Evolutionary conservation across 2,113 vertebrate species (phyloP).

Genomic region (Psilopogon haemacephalus): DNA sequence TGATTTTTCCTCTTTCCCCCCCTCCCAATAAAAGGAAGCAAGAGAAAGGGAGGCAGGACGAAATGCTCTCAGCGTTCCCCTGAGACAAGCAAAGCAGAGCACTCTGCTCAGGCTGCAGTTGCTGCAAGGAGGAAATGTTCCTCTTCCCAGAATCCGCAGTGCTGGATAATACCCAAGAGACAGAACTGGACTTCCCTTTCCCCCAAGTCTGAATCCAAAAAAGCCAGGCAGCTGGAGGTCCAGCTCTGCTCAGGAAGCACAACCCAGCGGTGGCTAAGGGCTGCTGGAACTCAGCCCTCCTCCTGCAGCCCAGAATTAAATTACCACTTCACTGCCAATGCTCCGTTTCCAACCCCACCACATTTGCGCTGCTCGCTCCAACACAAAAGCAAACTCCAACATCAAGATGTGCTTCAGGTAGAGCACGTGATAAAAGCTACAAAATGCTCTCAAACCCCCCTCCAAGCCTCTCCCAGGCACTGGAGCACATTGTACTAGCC

Average conservation of each 20-base stretch:
- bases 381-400: neutral
- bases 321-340: neutral
- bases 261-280: neutral
- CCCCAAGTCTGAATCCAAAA: neutral
- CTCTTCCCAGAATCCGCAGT: neutral
- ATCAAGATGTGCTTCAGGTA: neutral
- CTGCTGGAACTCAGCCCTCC: slow-evolving; percentile 33
- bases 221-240: slow-evolving; percentile 43
- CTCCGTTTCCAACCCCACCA: neutral
- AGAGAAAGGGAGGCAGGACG: neutral
- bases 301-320: neutral
- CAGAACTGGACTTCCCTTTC: slow-evolving; percentile 41
- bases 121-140: neutral
- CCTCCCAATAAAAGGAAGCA: neutral
- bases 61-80: neutral
- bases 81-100: neutral
- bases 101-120: neutral
- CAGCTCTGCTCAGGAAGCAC: slow-evolving; percentile 30
- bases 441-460: neutral
- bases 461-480: neutral
- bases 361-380: neutral
- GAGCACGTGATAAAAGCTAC: neutral
- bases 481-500: neutral
- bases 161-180: slow-evolving; percentile 27
- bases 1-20: fast-evolving